Conservation (phyloP, 2,113 vertebrate genomes). For the Dissostichus mawsoni region DNA sequence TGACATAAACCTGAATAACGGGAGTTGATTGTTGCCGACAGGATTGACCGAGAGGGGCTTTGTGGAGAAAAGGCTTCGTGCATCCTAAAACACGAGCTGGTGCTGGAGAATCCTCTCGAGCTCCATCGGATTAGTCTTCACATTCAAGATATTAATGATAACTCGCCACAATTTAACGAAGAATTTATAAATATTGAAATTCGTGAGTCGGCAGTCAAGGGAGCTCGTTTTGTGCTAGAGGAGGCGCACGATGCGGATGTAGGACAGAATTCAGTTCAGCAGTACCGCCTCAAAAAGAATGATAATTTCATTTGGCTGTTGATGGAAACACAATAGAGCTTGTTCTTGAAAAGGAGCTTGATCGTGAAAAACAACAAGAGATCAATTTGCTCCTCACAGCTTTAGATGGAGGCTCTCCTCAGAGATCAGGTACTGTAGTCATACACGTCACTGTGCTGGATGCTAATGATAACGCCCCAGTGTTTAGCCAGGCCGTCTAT, state of each 20-base stretch:
- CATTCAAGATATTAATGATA: no score
- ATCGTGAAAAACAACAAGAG: conserved; percentile 66
- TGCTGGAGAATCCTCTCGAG: no score
- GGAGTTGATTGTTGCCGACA: no score
- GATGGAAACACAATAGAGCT: conserved; percentile 68
- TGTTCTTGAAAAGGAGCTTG: conserved; percentile 75
- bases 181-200: no score
- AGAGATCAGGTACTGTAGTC: conserved; percentile 52
- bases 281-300: conserved; percentile 75
- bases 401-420: conserved; percentile 75
- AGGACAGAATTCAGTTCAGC: conserved; percentile 79
- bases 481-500: conserved; percentile 38
- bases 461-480: no score
- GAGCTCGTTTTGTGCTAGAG: conserved; percentile 79
- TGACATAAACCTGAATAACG: conserved; percentile 67
- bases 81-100: no score
- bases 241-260: conserved; percentile 83
- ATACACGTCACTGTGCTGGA: no score
- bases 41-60: no score
- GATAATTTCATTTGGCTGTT: conserved; percentile 74
- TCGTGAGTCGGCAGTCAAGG: conserved; percentile 56
- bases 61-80: no score
- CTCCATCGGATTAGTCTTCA: no score
- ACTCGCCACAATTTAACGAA: no score
- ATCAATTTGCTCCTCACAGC: conserved; percentile 69